Base-by-base conservation (phyloP, 2,888 invertebrate genomes). In the Fragum sueziense region DNA sequence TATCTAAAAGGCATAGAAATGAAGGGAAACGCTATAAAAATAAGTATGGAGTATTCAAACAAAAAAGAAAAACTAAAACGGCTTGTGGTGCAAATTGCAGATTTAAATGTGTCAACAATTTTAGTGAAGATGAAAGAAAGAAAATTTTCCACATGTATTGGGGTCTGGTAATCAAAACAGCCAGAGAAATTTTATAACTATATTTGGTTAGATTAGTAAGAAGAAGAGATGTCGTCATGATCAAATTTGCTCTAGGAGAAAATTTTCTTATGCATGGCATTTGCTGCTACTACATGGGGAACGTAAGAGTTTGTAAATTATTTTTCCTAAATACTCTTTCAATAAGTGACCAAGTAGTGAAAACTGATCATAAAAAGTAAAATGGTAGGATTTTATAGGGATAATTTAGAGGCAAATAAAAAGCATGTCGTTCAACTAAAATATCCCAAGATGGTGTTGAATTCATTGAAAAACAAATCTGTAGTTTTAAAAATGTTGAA, bases 71-170 rank as follows among this genome's bases (percentile, higher is more conserved):
- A 20, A 70, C 70, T 22, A 70, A 62, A 33, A 25, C 25, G 9
- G 68, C 68, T 29, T 74, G 68, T 59, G 68, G 68, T 6, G 0
- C 27, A 2, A 47, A 3, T 2, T 75, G 75, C 51, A 69, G 70
- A 25, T 70, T 34, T n/a, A 75, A 75, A 59, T 75, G 75, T 31
- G 22, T 57, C 47, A 22, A n/a, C 7, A 59, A 25, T 7, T 59
- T 70, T 37, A 51, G 34, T 54, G 52, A 47, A 47, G 31, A 62
- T 34, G 70, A 59, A 4, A 61, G 75, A 33, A 33, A 62, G 51
- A 34, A 29, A 0, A 22, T 75, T 7, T 52, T 52, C 20, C 52
- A 52, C 22, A n/a, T 4, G 7, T 52, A n/a, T n/a, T 52, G 52
- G 52, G 22, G 22, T n/a, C 20, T 52, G 52, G 52, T n/a, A 22